Evolutionary conservation across 1,140 invertebrate genomes (phyloP).

Genomic region (Cyclina sinensis): DNA sequence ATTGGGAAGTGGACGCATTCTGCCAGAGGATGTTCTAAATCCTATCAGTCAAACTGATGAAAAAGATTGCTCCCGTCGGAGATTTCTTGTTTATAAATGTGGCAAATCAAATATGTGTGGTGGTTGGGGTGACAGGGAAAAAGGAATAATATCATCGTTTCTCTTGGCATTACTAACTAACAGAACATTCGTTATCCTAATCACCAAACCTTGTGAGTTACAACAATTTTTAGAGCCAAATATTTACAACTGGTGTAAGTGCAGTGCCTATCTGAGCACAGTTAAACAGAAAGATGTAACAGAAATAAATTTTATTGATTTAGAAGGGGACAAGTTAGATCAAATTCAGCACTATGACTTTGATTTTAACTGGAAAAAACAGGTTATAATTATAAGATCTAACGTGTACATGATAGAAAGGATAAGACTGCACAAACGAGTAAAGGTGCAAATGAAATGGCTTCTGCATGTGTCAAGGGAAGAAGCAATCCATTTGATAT

Average conservation of each 20-base stretch:
- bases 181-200: background rate
- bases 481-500: no score
- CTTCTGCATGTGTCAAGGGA: no score
- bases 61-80: background rate
- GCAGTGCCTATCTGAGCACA: background rate
- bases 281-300: no score
- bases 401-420: background rate
- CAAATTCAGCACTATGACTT: background rate
- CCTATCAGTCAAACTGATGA: no score
- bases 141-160: background rate
- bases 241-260: background rate
- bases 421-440: background rate
- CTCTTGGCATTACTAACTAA: no score
- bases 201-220: background rate
- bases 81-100: constrained; percentile 2
- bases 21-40: no score
- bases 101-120: background rate
- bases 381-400: background rate
- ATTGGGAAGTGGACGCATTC: no score
- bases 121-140: background rate
- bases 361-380: background rate
- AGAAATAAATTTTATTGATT: no score
- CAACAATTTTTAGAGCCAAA: background rate
- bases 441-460: no score
- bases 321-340: background rate